Base-by-base conservation (phyloP, 30 jellyfish, hydroid and myxozoan species). In the Chironex yamaguchii region DNA sequence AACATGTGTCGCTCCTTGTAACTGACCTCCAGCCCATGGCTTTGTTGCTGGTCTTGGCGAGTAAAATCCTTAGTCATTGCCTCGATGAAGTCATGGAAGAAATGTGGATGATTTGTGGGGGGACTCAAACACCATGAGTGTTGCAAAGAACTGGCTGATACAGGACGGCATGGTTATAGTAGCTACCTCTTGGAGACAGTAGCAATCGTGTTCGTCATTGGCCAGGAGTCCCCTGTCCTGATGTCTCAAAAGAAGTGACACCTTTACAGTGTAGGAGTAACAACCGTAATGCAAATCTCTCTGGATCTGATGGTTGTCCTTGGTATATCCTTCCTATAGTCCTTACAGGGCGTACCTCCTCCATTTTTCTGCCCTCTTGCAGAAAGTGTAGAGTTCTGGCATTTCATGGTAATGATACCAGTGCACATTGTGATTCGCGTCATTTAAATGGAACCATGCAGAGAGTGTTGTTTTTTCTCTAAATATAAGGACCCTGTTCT, bases 191-290 rank as follows among this genome's bases (percentile, higher is more conserved):
- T 42, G 14, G 14, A 42, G n/a, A 42, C 62, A 42, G 62, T n/a
- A n/a, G 11, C 11, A 9, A n/a, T 9, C n/a, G 11, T 42, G 14
- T 9, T 11, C 62, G n/a, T 42, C 62, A 42, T 42, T n/a, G 11
- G 11, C 62, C 62, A 42, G n/a, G 14, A 42, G 62, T 9, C 62
- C 62, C n/a, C 11, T 11, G 11, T 42, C 14, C 11, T 9, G 11
- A 23, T 22, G 74, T 17, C 28, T 62, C 23, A 30, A 74, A 74
- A 13, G 80, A 42, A 6, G 17, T 36, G 0, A 34, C 87, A 42
- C 87, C 87, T 74, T 24, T 33, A 6, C 86, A 35, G 35, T 79
- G 90, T 13, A 79, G 90, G 14, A 79, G 85, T 28, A 79, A 77
- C 26, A 79, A 36, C 17, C 85, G 17, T 13, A 79, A 72, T 4